phyloP scores from a whole-genome alignment of 2,113 vertebrate species.

The Melanerpes formicivorus region DNA sequence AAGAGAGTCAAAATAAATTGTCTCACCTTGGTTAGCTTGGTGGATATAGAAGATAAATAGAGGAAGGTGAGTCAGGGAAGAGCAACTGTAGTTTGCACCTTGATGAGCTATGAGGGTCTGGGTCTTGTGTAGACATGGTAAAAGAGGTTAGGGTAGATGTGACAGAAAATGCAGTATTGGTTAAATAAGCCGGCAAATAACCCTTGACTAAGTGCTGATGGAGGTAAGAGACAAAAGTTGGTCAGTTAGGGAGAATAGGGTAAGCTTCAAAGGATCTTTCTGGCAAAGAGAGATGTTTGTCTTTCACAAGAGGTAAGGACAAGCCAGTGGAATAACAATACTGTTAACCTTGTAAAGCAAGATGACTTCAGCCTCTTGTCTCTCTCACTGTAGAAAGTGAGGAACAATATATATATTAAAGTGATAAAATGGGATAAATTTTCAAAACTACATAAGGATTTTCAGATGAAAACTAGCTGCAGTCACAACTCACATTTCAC shows the following conservation, averaged over 20 bases:
- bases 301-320: neutral
- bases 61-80: neutral
- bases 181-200: neutral
- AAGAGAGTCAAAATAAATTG: neutral
- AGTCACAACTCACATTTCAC: neutral
- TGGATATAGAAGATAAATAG: neutral
- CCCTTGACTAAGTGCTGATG: neutral
- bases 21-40: neutral
- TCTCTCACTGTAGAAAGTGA: neutral
- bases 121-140: neutral
- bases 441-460: neutral
- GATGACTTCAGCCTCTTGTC: neutral
- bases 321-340: neutral
- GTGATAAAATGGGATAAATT: neutral
- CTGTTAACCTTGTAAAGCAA: neutral
- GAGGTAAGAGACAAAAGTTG: neutral
- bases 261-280: neutral
- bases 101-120: neutral
- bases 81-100: neutral
- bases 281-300: neutral
- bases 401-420: neutral
- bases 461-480: neutral
- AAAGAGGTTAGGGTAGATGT: neutral
- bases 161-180: neutral
- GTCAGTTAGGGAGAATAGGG: neutral